A percentile compares a stretch with the other conserved stretches of the same genome.
These are phyloP conservation scores for Fregetta grallaria DNA, from an alignment of 2,113 vertebrate species.

Conservation along the genomic window DNA sequence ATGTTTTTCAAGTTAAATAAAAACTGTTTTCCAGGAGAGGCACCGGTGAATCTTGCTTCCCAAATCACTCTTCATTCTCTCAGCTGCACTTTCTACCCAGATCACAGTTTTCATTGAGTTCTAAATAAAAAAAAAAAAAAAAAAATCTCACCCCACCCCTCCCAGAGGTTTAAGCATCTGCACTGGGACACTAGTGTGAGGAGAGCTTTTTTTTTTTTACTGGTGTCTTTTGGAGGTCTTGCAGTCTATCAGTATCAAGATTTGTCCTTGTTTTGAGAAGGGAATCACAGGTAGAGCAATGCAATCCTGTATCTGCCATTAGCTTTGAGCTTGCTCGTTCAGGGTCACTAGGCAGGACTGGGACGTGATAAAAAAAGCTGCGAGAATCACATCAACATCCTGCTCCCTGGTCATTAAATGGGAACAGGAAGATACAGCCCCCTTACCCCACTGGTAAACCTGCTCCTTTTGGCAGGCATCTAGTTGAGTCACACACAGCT, in stretches of 20 bases:
- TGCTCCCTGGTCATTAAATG: fast-evolving
- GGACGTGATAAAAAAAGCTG: background rate
- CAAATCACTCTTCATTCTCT: background rate
- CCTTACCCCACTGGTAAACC: background rate
- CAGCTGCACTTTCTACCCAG: background rate
- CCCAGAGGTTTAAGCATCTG: background rate
- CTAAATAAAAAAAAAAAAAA: background rate
- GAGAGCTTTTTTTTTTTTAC: background rate
- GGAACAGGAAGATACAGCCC: background rate
- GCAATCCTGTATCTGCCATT: background rate
- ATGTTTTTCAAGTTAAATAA: slow-evolving; percentile 46
- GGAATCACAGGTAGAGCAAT: background rate
- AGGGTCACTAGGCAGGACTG: background rate
- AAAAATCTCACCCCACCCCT: background rate
- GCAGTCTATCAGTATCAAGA: no score
- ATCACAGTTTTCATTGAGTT: background rate
- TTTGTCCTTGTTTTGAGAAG: background rate
- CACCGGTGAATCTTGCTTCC: slow-evolving; percentile 14
- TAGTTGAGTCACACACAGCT: background rate
- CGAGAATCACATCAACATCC: no score
- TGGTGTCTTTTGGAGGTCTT: background rate
- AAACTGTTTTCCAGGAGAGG: slow-evolving; percentile 51
- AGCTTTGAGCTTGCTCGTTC: background rate
- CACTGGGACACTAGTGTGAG: no score
- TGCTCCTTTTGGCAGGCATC: background rate